Evolutionary conservation across 2,888 invertebrate genomes (phyloP).

Genomic region (Chrysolina oricalcia): DNA sequence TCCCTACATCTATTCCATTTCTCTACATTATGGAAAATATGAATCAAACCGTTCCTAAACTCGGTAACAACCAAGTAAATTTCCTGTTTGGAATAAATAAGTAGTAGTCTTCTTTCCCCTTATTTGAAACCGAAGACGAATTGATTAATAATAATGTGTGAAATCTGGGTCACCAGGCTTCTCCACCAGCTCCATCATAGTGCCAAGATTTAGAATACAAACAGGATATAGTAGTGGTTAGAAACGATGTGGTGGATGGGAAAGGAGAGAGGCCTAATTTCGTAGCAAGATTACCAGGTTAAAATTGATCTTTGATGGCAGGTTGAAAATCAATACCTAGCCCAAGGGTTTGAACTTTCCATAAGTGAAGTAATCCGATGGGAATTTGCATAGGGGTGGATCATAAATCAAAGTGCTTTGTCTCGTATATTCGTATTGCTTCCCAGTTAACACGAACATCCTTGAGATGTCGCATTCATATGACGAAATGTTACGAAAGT

Average conservation of each 20-base stretch:
- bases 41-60: not conserved
- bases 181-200: not conserved
- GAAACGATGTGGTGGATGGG: not conserved
- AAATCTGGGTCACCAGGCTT: not conserved
- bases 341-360: too few relatives aligned
- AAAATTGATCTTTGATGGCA: not conserved
- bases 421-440: too few relatives aligned
- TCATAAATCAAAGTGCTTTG: too few relatives aligned
- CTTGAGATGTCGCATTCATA: too few relatives aligned
- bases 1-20: too few relatives aligned
- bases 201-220: not conserved
- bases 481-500: too few relatives aligned
- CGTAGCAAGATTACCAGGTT: not conserved
- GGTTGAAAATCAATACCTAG: not conserved
- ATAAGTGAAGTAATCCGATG: too few relatives aligned
- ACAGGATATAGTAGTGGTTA: not conserved
- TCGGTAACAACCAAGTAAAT: not conserved
- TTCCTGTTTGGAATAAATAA: conserved; percentile 3
- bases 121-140: not conserved
- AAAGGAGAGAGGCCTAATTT: not conserved
- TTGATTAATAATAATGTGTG: conserved; percentile 13
- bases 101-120: not conserved
- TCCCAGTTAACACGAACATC: too few relatives aligned
- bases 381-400: too few relatives aligned
- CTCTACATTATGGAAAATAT: not conserved